Percentiles rank a stretch among this genome's conserved stretches.
Conservation (phyloP, 2,888 invertebrate species). For the Ditula angustiorana region DNA sequence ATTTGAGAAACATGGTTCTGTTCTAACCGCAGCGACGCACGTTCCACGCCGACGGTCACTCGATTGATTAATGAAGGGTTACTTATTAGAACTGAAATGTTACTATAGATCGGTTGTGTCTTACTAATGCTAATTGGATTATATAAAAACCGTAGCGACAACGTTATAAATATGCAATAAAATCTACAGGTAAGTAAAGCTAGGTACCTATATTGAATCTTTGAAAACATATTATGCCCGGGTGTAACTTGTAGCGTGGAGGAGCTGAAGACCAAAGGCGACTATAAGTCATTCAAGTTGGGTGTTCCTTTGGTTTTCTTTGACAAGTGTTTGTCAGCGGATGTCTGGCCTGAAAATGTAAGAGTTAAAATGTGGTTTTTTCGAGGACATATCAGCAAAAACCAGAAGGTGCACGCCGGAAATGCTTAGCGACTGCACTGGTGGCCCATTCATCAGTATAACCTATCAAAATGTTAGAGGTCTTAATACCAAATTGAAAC, state of each 20-base stretch:
- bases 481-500: neutral
- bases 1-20: too few relatives aligned
- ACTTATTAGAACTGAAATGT: too few relatives aligned
- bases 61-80: too few relatives aligned
- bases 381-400: conserved; percentile 3
- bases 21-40: too few relatives aligned
- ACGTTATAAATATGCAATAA: too few relatives aligned
- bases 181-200: too few relatives aligned
- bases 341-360: conserved; percentile 43
- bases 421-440: neutral
- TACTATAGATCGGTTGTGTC: too few relatives aligned
- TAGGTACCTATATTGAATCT: too few relatives aligned
- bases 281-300: conserved; percentile 45
- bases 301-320: conserved; percentile 35
- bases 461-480: conserved; percentile 16
- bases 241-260: conserved; percentile 40
- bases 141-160: too few relatives aligned
- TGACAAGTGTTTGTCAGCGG: conserved; percentile 36
- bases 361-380: conserved; percentile 41
- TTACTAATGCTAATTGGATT: too few relatives aligned
- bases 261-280: conserved; percentile 42
- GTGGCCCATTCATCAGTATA: neutral
- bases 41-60: too few relatives aligned
- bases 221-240: conserved; percentile 39
- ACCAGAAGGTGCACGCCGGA: neutral